A percentile compares a stretch with the other conserved stretches of the same genome.
phyloP scores from a whole-genome alignment of 1,140 invertebrate species.

The Drosophila takahashii region DNA sequence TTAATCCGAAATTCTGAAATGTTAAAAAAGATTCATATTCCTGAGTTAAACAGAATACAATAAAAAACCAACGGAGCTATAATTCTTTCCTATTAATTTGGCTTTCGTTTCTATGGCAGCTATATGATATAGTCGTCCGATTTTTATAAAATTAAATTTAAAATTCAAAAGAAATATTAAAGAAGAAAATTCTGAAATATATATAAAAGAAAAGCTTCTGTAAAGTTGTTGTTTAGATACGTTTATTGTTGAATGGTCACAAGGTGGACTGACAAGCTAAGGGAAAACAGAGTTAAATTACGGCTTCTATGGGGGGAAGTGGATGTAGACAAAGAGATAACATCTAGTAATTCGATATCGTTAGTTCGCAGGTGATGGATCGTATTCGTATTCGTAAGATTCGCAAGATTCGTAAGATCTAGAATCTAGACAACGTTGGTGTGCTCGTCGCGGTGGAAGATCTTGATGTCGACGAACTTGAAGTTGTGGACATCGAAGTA shows the following conservation, averaged over 20 bases:
- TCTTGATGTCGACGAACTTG: slow-evolving; percentile 87
- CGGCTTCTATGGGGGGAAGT: slow-evolving; percentile 29
- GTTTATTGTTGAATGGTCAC: slow-evolving; percentile 37
- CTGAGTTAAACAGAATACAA: no score
- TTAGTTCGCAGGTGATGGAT: slow-evolving; percentile 20
- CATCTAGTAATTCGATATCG: slow-evolving; percentile 18
- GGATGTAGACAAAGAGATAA: slow-evolving; percentile 15
- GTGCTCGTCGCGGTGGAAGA: slow-evolving; percentile 87
- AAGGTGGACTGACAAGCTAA: slow-evolving; percentile 35
- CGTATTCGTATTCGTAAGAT: background rate
- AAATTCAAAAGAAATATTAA: no score
- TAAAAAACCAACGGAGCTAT: no score
- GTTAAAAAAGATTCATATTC: no score
- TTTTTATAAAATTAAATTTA: no score
- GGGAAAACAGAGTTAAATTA: slow-evolving; percentile 35
- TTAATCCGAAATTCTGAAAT: no score
- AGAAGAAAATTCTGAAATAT: no score
- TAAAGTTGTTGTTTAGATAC: slow-evolving; percentile 8
- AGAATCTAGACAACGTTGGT: slow-evolving; percentile 67
- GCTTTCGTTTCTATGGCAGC: no score
- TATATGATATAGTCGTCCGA: no score
- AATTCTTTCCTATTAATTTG: no score
- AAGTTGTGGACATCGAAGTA: slow-evolving; percentile 88
- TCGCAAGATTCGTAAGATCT: background rate
- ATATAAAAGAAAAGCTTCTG: no score